phyloP scores from a whole-genome alignment of 2,113 vertebrate species.

The Poeciliopsis retropinna region DNA sequence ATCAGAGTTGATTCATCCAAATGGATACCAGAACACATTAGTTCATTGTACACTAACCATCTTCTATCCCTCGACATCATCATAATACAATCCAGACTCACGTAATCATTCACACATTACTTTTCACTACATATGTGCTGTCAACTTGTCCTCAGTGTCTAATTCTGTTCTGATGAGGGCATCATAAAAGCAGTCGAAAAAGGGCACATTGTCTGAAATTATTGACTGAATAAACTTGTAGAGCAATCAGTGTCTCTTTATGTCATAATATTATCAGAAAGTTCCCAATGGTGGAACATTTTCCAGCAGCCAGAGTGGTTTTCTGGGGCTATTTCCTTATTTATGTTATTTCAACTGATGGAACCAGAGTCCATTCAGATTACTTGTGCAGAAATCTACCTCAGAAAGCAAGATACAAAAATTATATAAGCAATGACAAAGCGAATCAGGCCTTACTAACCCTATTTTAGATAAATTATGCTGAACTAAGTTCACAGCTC shows the following conservation, averaged over 20 bases:
- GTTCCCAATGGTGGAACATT: neutral
- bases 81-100: conserved; percentile 67
- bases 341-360: neutral
- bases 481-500: too few species aligned
- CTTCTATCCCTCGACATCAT: conserved; percentile 58
- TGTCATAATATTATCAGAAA: conserved; percentile 55
- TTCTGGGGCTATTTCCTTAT: neutral
- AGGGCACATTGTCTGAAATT: conserved; percentile 63
- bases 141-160: conserved; percentile 54
- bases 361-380: neutral
- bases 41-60: conserved; percentile 61
- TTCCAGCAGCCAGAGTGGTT: neutral
- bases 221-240: conserved; percentile 33
- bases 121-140: conserved; percentile 63
- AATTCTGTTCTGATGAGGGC: conserved; percentile 72
- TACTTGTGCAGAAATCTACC: too few species aligned
- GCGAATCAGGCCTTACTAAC: too few species aligned
- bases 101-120: conserved; percentile 70
- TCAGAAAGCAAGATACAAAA: too few species aligned
- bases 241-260: conserved; percentile 36
- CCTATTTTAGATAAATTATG: too few species aligned
- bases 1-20: conserved; percentile 75
- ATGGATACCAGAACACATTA: conserved; percentile 77
- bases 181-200: conserved; percentile 68
- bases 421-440: too few species aligned